phyloP scores from a whole-genome alignment of 2,113 vertebrate genomes.

The Indri indri region DNA sequence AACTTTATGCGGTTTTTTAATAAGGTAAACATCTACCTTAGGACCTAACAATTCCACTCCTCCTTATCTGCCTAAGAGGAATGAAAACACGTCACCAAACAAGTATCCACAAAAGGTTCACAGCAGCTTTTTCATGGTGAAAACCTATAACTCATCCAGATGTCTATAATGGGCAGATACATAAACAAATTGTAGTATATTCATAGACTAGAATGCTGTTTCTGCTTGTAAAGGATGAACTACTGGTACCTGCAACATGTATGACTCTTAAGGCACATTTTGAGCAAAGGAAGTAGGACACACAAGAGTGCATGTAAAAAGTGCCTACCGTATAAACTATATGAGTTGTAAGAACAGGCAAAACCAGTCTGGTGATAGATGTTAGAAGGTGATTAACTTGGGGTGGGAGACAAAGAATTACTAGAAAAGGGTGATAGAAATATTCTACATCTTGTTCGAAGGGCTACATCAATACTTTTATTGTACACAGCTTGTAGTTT shows the following conservation, averaged over 20 bases:
- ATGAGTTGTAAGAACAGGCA: neutral
- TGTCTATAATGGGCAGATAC: neutral
- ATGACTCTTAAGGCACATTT: neutral
- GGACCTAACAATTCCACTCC: neutral
- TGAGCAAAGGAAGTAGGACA: neutral
- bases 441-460: neutral
- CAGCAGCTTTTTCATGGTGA: accelerated
- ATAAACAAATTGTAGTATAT: accelerated
- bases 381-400: neutral
- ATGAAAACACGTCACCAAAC: too few species aligned
- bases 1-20: neutral
- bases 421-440: neutral
- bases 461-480: neutral
- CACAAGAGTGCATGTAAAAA: too few species aligned
- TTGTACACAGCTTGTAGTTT: neutral
- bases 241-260: neutral
- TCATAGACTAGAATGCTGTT: accelerated
- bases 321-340: too few species aligned
- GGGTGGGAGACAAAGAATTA: neutral
- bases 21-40: neutral
- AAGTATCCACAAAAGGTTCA: accelerated
- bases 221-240: neutral
- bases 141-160: neutral
- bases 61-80: neutral
- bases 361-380: neutral